Evolutionary conservation across 35 echinoderm and acorn worm species (phyloP).

Genomic region (Apostichopus californicus): DNA sequence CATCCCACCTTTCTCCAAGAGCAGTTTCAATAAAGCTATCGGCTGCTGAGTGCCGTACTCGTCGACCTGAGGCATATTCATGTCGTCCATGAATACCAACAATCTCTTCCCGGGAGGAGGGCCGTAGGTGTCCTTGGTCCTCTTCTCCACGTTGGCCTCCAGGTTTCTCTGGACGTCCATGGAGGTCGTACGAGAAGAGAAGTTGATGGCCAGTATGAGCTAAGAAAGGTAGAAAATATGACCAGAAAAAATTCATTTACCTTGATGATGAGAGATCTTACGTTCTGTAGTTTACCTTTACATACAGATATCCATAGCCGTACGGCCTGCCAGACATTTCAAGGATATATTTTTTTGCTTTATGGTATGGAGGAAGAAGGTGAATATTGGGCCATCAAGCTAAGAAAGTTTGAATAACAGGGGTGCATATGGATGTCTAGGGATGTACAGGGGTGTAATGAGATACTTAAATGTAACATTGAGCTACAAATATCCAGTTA

Average conservation of each 20-base stretch:
- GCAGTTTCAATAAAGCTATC: slow-evolving; percentile 93
- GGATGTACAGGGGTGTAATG: too few species aligned
- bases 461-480: too few species aligned
- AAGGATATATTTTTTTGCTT: background rate
- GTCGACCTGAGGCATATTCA: slow-evolving; percentile 99
- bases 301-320: too few species aligned
- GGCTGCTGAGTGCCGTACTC: slow-evolving; percentile 99
- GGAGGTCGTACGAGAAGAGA: slow-evolving; percentile 95
- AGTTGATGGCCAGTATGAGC: slow-evolving; percentile 99
- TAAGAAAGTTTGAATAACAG: too few species aligned
- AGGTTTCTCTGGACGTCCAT: slow-evolving; percentile 99
- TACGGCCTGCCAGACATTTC: too few species aligned
- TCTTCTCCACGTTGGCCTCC: slow-evolving; percentile 98
- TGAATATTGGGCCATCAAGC: too few species aligned
- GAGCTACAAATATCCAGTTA: too few species aligned
- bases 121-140: slow-evolving; percentile 97
- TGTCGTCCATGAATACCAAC: slow-evolving; percentile 99
- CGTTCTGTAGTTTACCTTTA: too few species aligned
- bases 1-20: slow-evolving; percentile 98
- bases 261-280: too few species aligned
- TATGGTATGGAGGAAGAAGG: too few species aligned
- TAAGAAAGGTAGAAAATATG: slow-evolving; percentile 8
- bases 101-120: slow-evolving; percentile 90
- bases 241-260: too few species aligned
- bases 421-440: too few species aligned